Percentiles rank a stretch among this genome's conserved stretches.
These are phyloP conservation scores for Emydura subglobosa DNA, from an alignment of 2,113 vertebrate species.

Conservation along the genomic window DNA sequence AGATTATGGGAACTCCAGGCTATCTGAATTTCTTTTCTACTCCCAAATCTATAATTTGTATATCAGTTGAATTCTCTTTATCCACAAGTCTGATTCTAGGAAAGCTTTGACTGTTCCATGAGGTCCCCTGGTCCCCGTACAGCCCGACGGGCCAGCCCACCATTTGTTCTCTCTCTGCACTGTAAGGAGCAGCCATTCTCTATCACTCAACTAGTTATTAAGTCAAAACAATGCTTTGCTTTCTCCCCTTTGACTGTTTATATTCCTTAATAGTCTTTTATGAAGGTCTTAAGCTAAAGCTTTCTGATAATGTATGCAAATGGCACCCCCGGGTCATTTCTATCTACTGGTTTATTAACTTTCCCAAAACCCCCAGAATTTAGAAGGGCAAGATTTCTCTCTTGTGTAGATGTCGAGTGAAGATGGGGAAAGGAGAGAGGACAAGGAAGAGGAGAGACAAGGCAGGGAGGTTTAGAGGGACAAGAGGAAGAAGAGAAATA, in stretches of 20 bases:
- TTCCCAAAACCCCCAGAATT: not conserved
- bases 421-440: not conserved
- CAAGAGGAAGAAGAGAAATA: not conserved
- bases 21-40: conserved; percentile 16
- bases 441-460: not conserved
- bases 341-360: not conserved
- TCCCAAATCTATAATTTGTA: not conserved
- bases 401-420: not conserved
- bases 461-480: not conserved
- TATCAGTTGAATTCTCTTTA: conserved; percentile 36
- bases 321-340: not conserved
- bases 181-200: not conserved
- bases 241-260: not conserved
- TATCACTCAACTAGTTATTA: not conserved
- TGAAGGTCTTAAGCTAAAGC: not conserved
- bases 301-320: not conserved
- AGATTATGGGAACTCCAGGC: not conserved
- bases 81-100: conserved; percentile 32
- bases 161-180: too few species aligned
- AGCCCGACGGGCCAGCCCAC: not conserved
- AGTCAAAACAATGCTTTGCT: not conserved
- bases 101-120: conserved; percentile 59
- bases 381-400: not conserved
- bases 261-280: not conserved
- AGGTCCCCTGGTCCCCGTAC: not conserved